A percentile compares a stretch with the other conserved stretches of the same genome.
Conservation (phyloP, 2,113 vertebrate genomes). For the Meles meles region DNA sequence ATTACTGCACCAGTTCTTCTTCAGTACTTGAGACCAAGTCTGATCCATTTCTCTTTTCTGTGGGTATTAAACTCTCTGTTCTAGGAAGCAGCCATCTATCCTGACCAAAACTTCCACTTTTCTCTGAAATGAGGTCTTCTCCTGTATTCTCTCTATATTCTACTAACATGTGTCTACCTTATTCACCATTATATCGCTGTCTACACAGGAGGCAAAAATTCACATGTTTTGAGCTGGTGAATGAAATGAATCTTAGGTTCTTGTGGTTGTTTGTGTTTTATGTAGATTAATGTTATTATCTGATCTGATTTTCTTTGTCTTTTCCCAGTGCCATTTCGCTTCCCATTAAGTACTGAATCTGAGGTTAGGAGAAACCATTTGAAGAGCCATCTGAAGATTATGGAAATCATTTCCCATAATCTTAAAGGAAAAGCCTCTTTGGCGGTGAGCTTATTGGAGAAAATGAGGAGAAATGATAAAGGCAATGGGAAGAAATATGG, state of each 20-base stretch:
- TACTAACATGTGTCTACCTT: neutral
- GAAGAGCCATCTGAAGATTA: neutral
- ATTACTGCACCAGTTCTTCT: neutral
- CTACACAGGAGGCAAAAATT: neutral
- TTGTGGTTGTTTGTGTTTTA: constrained; percentile 27
- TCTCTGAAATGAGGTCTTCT: neutral
- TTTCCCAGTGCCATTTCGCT: neutral
- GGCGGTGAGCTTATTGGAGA: constrained; percentile 6
- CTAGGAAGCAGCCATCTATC: neutral
- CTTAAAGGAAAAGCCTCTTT: constrained; percentile 14
- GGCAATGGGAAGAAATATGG: neutral
- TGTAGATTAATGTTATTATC: constrained; percentile 6
- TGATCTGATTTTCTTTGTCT: constrained; percentile 13
- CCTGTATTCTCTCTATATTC: neutral
- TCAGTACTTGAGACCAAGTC: neutral
- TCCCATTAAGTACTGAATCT: neutral
- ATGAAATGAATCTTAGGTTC: neutral
- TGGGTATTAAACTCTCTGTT: neutral
- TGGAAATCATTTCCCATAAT: constrained; percentile 33
- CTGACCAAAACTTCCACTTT: constrained; percentile 2
- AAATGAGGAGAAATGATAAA: constrained; percentile 12
- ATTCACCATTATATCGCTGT: neutral
- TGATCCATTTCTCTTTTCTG: neutral
- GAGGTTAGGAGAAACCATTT: neutral
- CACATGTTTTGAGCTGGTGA: neutral